These are phyloP conservation scores for Epistrophe eligans DNA, from an alignment of 2,888 invertebrate genomes.

Conservation along the genomic window DNA sequence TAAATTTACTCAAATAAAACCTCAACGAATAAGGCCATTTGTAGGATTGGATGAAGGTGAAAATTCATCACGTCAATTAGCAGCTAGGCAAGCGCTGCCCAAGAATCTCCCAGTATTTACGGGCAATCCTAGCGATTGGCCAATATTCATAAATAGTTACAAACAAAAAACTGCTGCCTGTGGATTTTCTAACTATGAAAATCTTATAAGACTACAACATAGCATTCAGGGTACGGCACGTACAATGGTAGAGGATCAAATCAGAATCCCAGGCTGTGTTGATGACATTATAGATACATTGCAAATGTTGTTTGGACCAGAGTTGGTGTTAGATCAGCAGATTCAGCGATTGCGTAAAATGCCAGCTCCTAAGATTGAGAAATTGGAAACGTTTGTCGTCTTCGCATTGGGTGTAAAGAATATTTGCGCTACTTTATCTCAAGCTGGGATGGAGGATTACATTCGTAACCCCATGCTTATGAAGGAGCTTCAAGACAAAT, in stretches of 20 bases:
- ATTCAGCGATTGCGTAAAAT: conserved; percentile 5
- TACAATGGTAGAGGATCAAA: neutral
- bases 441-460: conserved; percentile 42
- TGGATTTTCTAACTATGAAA: conserved; percentile 54
- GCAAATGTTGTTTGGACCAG: neutral
- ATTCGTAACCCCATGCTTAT: conserved; percentile 34
- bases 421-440: conserved; percentile 44
- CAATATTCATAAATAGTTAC: neutral
- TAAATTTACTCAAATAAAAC: too few relatives aligned
- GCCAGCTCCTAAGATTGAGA: conserved; percentile 49
- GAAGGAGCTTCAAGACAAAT: conserved; percentile 56
- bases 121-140: conserved; percentile 5
- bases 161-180: conserved; percentile 14
- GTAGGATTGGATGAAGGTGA: neutral
- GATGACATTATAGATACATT: neutral
- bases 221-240: conserved; percentile 29
- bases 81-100: conserved; percentile 1
- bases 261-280: neutral
- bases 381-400: conserved; percentile 11
- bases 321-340: neutral
- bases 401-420: conserved; percentile 59
- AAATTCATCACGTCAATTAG: neutral
- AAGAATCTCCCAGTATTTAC: neutral
- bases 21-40: neutral
- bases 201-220: conserved; percentile 25